A percentile compares a stretch with the other conserved stretches of the same genome.
Evolutionary conservation across 2,888 invertebrate genomes (phyloP).

Genomic region (Spicauda simplicius): DNA sequence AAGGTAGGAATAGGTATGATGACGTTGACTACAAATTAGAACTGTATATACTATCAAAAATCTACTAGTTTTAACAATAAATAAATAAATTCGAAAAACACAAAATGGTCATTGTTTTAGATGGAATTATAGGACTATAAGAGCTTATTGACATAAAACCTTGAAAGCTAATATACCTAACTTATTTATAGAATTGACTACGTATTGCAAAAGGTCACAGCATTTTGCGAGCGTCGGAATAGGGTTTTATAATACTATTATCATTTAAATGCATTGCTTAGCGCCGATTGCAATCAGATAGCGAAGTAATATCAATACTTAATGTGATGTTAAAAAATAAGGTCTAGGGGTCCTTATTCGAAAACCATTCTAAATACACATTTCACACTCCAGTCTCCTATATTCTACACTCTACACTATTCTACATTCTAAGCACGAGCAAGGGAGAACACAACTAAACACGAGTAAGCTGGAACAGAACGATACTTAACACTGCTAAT

Average conservation of each 20-base stretch:
- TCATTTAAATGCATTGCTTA: conserved; percentile 33
- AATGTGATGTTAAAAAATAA: neutral
- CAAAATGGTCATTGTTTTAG: no score
- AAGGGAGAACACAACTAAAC: no score
- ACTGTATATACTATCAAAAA: no score
- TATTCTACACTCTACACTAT: no score
- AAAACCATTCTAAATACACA: neutral
- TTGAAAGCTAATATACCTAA: conserved; percentile 17
- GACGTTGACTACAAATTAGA: no score
- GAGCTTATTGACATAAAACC: conserved; percentile 21
- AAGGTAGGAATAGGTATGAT: no score
- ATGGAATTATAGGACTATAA: neutral
- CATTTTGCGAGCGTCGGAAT: conserved; percentile 25
- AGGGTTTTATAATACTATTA: conserved; percentile 22
- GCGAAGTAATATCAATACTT: neutral
- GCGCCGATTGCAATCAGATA: conserved; percentile 23
- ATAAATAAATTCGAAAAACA: no score
- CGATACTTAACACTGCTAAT: no score
- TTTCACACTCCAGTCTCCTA: no score
- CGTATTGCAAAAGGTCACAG: conserved; percentile 24
- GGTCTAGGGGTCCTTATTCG: neutral
- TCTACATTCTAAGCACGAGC: no score
- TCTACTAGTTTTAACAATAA: no score
- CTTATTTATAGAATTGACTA: conserved; percentile 20
- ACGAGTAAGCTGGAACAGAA: no score